Conservation (phyloP, 1,140 invertebrate species). For the Pantala flavescens region DNA sequence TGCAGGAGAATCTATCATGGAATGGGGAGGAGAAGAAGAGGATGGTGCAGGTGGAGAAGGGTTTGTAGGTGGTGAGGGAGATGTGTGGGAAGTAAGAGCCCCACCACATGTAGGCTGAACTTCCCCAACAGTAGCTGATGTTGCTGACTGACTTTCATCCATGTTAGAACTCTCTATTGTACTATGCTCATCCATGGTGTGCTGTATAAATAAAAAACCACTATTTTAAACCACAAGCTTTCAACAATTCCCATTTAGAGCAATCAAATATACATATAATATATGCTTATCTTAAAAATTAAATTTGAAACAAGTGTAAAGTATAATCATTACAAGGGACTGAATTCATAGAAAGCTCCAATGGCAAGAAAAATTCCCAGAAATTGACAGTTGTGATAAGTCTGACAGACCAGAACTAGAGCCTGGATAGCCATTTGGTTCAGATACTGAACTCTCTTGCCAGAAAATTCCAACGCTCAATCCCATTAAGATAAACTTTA, state of each 20-base stretch:
- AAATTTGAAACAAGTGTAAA: too few species aligned
- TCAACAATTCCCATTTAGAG: neutral
- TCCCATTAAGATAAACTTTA: too few species aligned
- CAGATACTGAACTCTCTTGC: too few species aligned
- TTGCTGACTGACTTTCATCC: neutral
- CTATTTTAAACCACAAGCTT: too few species aligned
- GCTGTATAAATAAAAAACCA: neutral
- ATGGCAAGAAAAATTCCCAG: too few species aligned
- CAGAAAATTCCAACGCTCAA: too few species aligned
- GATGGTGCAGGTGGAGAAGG: neutral
- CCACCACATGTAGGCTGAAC: neutral
- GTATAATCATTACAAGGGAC: too few species aligned
- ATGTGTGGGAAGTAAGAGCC: neutral
- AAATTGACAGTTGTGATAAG: too few species aligned
- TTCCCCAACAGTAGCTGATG: neutral
- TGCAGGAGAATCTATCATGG: neutral
- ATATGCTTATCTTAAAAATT: neutral
- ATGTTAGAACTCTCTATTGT: neutral
- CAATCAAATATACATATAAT: neutral
- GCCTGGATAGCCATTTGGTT: too few species aligned
- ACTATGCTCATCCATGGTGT: neutral
- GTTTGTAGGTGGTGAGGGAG: neutral
- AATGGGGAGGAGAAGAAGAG: neutral
- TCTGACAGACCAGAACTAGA: too few species aligned
- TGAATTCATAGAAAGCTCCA: too few species aligned